Evolutionary conservation across 1,140 invertebrate species (phyloP).

Genomic region (Zaprionus ornatus): DNA sequence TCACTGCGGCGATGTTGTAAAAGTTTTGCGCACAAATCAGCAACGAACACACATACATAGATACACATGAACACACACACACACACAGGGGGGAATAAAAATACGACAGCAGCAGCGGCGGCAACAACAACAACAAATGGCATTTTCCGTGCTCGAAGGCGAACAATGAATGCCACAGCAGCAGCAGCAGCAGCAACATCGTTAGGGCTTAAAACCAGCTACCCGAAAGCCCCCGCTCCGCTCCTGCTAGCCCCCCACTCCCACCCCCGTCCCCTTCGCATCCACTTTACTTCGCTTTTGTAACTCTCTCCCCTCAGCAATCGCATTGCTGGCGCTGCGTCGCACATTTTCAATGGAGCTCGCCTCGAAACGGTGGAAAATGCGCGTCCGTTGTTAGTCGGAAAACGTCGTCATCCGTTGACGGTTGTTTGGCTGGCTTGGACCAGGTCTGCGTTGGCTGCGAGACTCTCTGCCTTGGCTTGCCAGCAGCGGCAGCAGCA

Average conservation of each 20-base stretch:
- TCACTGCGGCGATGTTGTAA: constrained; percentile 73
- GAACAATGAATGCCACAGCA: constrained; percentile 71
- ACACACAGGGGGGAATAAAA: constrained; percentile 44
- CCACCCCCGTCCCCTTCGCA: neutral
- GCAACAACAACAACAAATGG: constrained; percentile 56
- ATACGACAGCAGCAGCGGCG: constrained; percentile 54
- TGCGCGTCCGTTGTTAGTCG: constrained; percentile 82
- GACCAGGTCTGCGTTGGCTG: constrained; percentile 59
- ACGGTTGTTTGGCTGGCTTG: constrained; percentile 77
- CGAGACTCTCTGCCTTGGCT: constrained; percentile 48
- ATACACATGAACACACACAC: constrained; percentile 28
- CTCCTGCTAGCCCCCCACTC: neutral
- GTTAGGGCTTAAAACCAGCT: constrained; percentile 73
- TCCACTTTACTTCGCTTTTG: neutral
- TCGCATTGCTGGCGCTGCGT: constrained; percentile 56
- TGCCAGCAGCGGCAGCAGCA: constrained; percentile 24
- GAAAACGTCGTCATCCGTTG: constrained; percentile 82
- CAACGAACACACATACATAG: constrained; percentile 49
- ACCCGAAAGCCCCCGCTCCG: constrained; percentile 17
- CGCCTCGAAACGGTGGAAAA: constrained; percentile 81
- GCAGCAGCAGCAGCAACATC: constrained; percentile 57
- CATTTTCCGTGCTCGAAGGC: constrained; percentile 69
- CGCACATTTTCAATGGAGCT: constrained; percentile 80
- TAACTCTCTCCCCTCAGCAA: constrained; percentile 19
- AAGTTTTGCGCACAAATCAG: constrained; percentile 80